Conservation (phyloP, 2,888 invertebrate genomes). For the Automeris io region DNA sequence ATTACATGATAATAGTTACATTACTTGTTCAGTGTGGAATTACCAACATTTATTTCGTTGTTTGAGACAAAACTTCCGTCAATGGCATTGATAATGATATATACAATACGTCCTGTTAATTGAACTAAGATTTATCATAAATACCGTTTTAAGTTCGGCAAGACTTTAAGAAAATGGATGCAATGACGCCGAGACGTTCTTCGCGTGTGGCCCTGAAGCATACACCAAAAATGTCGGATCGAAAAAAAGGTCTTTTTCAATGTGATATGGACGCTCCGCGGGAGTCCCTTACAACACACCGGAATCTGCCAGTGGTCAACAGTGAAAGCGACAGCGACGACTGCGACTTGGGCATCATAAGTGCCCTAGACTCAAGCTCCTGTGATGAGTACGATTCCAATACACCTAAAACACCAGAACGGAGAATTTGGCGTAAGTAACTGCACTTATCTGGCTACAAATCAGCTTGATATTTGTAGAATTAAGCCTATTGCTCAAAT, state of each 20-base stretch:
- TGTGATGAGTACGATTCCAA: conserved; percentile 58
- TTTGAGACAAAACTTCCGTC: conserved; percentile 1
- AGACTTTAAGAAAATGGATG: conserved; percentile 48
- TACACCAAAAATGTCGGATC: conserved; percentile 78
- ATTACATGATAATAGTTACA: neutral
- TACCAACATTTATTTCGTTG: neutral
- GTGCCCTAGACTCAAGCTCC: conserved; percentile 71
- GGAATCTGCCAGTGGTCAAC: conserved; percentile 58
- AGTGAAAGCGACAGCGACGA: conserved; percentile 72
- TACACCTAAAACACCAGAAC: conserved; percentile 54
- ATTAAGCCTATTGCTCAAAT: too few species aligned
- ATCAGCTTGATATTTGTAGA: too few species aligned
- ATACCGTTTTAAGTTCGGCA: too few species aligned
- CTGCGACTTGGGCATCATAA: conserved; percentile 77
- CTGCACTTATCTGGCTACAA: too few species aligned
- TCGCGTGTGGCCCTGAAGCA: conserved; percentile 51
- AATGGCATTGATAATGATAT: neutral
- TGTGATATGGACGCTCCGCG: conserved; percentile 32
- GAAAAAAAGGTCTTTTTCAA: conserved; percentile 80
- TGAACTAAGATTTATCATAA: neutral
- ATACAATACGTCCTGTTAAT: conserved; percentile 6
- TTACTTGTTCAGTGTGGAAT: neutral
- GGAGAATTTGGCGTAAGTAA: conserved; percentile 55
- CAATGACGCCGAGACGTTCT: conserved; percentile 60
- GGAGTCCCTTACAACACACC: conserved; percentile 60